Evolutionary conservation across 2,797 vertebrate genomes (phyloP), one percentile per base, ranked within the genome.

Genomic region (Melanotaenia trifasciata): DNA sequence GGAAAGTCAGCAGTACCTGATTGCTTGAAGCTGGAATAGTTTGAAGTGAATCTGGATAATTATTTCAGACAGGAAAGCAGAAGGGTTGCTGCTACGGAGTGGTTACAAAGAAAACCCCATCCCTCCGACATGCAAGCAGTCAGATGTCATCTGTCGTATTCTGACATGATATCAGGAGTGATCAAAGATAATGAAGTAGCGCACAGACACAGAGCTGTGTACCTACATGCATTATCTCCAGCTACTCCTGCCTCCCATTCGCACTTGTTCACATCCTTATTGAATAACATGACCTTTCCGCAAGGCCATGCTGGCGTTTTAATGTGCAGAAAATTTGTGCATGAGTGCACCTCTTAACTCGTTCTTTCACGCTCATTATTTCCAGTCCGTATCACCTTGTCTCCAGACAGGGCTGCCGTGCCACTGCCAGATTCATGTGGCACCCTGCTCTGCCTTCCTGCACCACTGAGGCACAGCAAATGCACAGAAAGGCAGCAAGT

Each of bases 211-310:
- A 73, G 86, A 84, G 80, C 84, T 87, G 88, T 84, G 88, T 89
- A 88, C 84, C 87, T 88, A 88, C 86, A 87, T 24, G 72, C 80
- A 86, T 89, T 86, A 88, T 87, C 87, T 84, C 79, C 74, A 5
- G 74, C 85, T 78, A 69, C 78, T 76, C 51, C 88, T 45, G 57
- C 83, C 72, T 81, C 89, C 83, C 85, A 86, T 88, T 90, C 60
- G 84, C 83, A 81, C 67, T 78, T 87, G 79, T 89, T 91, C 82
- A 81, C 83, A 70, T 92, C 88, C 89, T 94, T 91, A 93, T 92
- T 92, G 91, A 93, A 94, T 93, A 92, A 90, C 89, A 87, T 90
- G 91, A 94, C 93, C 94, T 94, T 94, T 94, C 80, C 47, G 80
- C 89, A 84, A 93, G 92, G 91, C 92, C 90, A 91, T 83, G 80